phyloP scores from a whole-genome alignment of 2,797 vertebrate species.

The Mus spretus region DNA sequence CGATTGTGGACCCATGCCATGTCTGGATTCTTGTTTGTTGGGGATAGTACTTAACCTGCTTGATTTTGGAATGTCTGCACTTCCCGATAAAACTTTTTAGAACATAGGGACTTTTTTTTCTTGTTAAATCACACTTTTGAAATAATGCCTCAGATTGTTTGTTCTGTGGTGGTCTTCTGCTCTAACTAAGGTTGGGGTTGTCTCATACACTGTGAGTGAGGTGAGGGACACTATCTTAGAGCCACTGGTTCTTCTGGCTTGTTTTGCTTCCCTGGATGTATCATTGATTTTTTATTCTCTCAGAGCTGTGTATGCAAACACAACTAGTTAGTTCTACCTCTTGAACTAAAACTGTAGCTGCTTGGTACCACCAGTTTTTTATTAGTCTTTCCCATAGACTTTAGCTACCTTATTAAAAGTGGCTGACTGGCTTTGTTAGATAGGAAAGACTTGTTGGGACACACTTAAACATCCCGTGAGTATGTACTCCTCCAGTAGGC shows the following conservation, averaged over 20 bases:
- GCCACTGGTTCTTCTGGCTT: background rate
- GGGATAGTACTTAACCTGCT: background rate
- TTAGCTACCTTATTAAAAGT: background rate
- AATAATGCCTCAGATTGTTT: background rate
- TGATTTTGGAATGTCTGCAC: background rate
- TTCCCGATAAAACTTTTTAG: background rate
- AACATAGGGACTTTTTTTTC: conserved; percentile 6
- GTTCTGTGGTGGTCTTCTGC: background rate
- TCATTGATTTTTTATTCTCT: background rate
- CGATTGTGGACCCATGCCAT: background rate
- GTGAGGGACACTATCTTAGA: background rate
- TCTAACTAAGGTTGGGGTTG: background rate
- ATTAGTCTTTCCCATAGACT: background rate
- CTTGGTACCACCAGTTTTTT: background rate
- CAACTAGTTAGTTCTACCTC: background rate
- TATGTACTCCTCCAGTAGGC: background rate
- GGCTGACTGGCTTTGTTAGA: background rate
- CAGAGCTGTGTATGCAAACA: background rate
- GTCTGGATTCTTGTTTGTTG: background rate
- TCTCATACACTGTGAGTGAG: background rate
- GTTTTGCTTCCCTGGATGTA: background rate
- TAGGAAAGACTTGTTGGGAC: background rate
- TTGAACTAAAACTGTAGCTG: background rate
- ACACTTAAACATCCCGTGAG: background rate
- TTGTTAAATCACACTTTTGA: conserved; percentile 2